These are phyloP conservation scores for Nemurella pictetii DNA, from an alignment of 2,888 invertebrate genomes.

Conservation along the genomic window DNA sequence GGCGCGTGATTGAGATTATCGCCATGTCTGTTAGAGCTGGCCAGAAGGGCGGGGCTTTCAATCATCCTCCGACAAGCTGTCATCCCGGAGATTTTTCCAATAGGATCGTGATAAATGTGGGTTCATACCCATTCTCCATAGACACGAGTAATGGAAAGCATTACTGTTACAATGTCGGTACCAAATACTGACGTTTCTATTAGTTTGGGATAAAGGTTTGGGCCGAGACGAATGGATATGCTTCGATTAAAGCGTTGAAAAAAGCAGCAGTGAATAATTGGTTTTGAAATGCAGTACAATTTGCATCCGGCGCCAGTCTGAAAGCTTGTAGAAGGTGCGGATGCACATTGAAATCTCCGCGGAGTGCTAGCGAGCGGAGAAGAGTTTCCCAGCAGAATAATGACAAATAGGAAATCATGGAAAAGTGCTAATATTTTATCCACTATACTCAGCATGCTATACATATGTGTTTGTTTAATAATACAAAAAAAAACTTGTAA, in stretches of 20 bases:
- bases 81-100: background rate
- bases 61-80: background rate
- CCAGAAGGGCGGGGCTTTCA: background rate
- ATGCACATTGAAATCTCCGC: no score
- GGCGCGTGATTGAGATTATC: background rate
- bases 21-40: background rate
- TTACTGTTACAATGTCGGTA: conserved; percentile 2
- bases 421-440: no score
- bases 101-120: conserved; percentile 3
- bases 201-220: background rate
- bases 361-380: no score
- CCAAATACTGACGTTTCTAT: conserved; percentile 14
- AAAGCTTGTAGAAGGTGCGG: no score
- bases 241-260: background rate
- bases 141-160: conserved; percentile 14
- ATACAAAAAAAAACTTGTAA: no score
- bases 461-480: no score
- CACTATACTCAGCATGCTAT: no score
- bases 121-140: background rate
- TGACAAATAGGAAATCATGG: no score
- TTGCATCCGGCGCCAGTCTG: no score
- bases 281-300: background rate
- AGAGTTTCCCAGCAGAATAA: no score
- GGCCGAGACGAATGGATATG: background rate
- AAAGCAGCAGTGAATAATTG: background rate